A percentile compares a stretch with the other conserved stretches of the same genome.
These are phyloP conservation scores for Mesorhabditis spiculigera DNA, from an alignment of 2,888 invertebrate species.

Conservation along the genomic window DNA sequence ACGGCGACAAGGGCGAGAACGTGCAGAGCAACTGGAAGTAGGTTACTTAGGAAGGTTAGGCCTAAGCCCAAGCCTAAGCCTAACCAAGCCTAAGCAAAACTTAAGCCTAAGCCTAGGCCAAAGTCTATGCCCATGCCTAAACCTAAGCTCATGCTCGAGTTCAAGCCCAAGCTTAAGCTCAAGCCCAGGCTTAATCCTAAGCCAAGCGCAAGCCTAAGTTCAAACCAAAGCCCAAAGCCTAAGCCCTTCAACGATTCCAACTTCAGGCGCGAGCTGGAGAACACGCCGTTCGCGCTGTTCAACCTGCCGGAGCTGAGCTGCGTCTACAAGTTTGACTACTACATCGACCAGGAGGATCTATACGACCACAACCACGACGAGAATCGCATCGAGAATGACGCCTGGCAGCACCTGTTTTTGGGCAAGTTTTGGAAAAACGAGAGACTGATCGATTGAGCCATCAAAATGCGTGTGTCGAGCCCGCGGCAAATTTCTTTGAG, in stretches of 20 bases:
- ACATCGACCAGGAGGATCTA: slow-evolving; percentile 56
- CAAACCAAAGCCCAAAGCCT: too few relatives aligned
- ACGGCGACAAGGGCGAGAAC: slow-evolving; percentile 53
- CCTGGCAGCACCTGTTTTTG: slow-evolving; percentile 56
- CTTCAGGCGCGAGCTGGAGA: slow-evolving; percentile 48
- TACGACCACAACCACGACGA: slow-evolving; percentile 58
- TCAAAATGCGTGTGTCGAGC: too few relatives aligned
- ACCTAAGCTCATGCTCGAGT: too few relatives aligned
- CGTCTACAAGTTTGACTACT: slow-evolving; percentile 57
- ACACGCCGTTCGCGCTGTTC: slow-evolving; percentile 54
- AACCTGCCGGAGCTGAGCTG: slow-evolving; percentile 52
- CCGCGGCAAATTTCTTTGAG: background rate
- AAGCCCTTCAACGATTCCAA: background rate
- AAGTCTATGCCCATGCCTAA: too few relatives aligned
- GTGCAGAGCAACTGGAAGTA: slow-evolving; percentile 40
- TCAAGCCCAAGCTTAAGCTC: too few relatives aligned
- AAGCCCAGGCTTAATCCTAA: too few relatives aligned
- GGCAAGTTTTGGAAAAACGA: slow-evolving; percentile 25
- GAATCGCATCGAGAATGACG: slow-evolving; percentile 54
- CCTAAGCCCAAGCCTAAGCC: too few relatives aligned
- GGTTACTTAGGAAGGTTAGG: background rate
- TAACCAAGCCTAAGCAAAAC: too few relatives aligned
- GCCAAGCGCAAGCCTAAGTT: too few relatives aligned
- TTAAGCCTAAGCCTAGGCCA: too few relatives aligned
- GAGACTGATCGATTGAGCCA: too few relatives aligned